These are phyloP conservation scores for Plecotus auritus DNA, from an alignment of 2,113 vertebrate genomes.

Conservation along the genomic window DNA sequence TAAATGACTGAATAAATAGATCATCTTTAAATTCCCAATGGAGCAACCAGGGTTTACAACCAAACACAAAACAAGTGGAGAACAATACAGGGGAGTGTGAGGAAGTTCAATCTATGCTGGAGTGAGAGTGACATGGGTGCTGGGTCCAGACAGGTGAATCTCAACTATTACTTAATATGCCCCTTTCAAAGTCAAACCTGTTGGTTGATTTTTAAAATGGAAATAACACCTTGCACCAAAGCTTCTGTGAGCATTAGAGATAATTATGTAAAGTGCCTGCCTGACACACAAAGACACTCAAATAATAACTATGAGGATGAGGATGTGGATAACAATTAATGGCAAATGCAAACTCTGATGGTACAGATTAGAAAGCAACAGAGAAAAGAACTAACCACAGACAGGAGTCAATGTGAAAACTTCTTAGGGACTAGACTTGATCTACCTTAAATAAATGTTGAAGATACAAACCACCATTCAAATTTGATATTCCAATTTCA, in stretches of 20 bases:
- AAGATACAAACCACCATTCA: neutral
- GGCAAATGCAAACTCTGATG: neutral
- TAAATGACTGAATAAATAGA: neutral
- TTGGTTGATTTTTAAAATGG: neutral
- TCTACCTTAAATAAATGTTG: neutral
- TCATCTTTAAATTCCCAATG: neutral
- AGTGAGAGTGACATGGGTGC: neutral
- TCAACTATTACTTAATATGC: neutral
- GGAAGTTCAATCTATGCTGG: neutral
- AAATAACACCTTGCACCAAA: neutral
- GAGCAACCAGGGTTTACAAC: neutral
- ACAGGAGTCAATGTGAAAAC: neutral
- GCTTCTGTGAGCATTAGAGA: neutral
- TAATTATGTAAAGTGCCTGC: neutral
- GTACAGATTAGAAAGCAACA: neutral
- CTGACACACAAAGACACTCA: neutral
- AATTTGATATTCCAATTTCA: neutral
- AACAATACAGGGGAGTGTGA: neutral
- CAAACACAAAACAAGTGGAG: neutral
- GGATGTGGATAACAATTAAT: neutral
- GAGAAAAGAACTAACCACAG: neutral
- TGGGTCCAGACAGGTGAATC: neutral
- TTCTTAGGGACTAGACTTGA: neutral
- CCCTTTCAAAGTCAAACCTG: neutral
- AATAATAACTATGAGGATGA: neutral